Conservation (phyloP, 1,140 invertebrate genomes). For the Drosophila teissieri region DNA sequence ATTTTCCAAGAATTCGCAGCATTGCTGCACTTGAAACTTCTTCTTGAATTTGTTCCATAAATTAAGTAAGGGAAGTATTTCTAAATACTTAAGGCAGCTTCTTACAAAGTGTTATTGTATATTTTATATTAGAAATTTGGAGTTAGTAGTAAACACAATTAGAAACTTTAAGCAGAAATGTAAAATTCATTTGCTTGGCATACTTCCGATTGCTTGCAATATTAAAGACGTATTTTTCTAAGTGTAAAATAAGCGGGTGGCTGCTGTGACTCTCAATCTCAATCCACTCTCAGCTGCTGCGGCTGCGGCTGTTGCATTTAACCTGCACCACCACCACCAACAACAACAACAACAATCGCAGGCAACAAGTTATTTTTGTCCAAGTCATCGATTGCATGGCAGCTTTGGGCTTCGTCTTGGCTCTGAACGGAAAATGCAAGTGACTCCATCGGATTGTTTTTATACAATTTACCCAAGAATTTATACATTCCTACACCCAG, state of each 20-base stretch:
- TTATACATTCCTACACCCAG: slow-evolving; percentile 10
- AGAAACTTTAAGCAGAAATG: not conserved
- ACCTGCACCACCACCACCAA: slow-evolving; percentile 26
- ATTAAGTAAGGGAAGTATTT: no score
- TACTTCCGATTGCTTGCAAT: not conserved
- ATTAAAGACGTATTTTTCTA: not conserved
- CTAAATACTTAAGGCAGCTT: not conserved
- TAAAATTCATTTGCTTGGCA: not conserved
- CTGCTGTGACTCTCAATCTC: slow-evolving; percentile 45
- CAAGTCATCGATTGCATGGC: slow-evolving; percentile 64
- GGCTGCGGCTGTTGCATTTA: slow-evolving; percentile 30
- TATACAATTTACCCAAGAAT: slow-evolving; percentile 21
- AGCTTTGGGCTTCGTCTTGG: slow-evolving; percentile 25
- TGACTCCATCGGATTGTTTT: slow-evolving; percentile 21
- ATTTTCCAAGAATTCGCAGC: slow-evolving; percentile 72
- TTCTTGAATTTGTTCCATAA: not conserved
- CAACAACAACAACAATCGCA: slow-evolving; percentile 39
- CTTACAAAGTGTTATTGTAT: no score
- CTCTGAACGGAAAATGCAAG: slow-evolving; percentile 31
- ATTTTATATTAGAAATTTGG: no score
- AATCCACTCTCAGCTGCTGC: slow-evolving; percentile 38
- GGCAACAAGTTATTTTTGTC: slow-evolving; percentile 50
- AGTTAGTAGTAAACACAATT: no score
- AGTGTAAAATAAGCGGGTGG: slow-evolving; percentile 40
- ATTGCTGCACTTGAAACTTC: slow-evolving; percentile 3